Percentiles rank a stretch among this genome's conserved stretches.
These are phyloP conservation scores for Rhagoletis pomonella DNA, from an alignment of 1,140 invertebrate species.

Conservation along the genomic window DNA sequence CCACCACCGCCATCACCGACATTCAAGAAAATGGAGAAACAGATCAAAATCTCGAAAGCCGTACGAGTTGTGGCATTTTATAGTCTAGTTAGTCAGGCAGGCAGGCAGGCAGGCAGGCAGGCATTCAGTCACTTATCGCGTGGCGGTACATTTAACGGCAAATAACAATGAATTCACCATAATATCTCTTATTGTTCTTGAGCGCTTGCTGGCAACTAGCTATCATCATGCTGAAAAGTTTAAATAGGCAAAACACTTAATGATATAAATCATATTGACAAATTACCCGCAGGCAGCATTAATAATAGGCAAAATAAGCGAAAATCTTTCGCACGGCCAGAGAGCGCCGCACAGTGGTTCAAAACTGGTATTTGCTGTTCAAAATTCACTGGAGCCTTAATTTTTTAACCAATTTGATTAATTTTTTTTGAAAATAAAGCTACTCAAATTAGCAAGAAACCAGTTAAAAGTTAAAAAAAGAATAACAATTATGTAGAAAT, in stretches of 20 bases:
- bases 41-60: neutral
- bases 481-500: too few species aligned
- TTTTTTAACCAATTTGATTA: too few species aligned
- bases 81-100: slow-evolving; percentile 10
- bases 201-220: neutral
- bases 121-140: slow-evolving; percentile 34
- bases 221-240: neutral
- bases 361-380: too few species aligned
- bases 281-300: slow-evolving; percentile 43
- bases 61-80: slow-evolving; percentile 13
- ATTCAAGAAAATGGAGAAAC: neutral
- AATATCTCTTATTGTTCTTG: neutral
- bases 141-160: slow-evolving; percentile 37
- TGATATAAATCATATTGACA: slow-evolving; percentile 51
- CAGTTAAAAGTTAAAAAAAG: too few species aligned
- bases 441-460: too few species aligned
- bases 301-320: slow-evolving; percentile 49
- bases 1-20: neutral
- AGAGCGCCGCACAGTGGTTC: too few species aligned
- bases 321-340: neutral
- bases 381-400: too few species aligned
- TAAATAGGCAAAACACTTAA: slow-evolving; percentile 48
- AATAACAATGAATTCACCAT: neutral
- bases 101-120: neutral
- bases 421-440: too few species aligned